phyloP scores from a whole-genome alignment of 30 jellyfish, hydroid and myxozoan genomes.

The Aurelia sp. region DNA sequence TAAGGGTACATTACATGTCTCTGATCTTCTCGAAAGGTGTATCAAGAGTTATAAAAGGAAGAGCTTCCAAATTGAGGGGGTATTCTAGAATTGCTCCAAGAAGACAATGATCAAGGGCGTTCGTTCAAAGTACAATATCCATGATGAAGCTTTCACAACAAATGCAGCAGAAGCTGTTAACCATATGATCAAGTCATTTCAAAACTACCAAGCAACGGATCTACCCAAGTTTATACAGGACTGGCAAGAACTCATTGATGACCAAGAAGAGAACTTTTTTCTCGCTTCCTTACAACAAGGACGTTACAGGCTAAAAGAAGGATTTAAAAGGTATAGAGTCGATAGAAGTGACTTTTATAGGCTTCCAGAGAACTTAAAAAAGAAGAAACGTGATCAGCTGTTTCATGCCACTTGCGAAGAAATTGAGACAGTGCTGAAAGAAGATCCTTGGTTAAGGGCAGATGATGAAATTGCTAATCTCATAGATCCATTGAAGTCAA shows the following conservation, averaged over 20 bases:
- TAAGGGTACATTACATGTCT: too few relatives aligned
- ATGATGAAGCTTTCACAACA: constrained; percentile 4
- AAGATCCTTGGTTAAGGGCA: too few relatives aligned
- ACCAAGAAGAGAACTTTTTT: constrained; percentile 4
- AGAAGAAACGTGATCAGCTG: constrained; percentile 2
- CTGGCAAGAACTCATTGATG: constrained; percentile 1
- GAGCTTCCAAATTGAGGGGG: too few relatives aligned
- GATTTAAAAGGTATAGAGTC: not conserved
- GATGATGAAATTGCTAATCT: too few relatives aligned
- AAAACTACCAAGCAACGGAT: not conserved
- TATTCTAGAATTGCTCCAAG: too few relatives aligned
- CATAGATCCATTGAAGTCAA: too few relatives aligned
- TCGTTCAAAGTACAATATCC: not conserved
- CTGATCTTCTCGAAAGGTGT: too few relatives aligned
- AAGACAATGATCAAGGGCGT: not conserved
- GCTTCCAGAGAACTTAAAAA: not conserved
- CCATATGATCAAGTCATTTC: not conserved
- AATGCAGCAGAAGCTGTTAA: constrained; percentile 5
- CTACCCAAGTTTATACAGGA: not conserved
- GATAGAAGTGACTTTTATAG: not conserved
- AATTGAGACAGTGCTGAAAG: not conserved
- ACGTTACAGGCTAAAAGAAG: not conserved
- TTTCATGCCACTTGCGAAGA: constrained; percentile 3
- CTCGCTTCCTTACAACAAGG: constrained; percentile 2
- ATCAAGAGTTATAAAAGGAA: too few relatives aligned